phyloP scores from a whole-genome alignment of 2,113 vertebrate species.

The Gila orcuttii region DNA sequence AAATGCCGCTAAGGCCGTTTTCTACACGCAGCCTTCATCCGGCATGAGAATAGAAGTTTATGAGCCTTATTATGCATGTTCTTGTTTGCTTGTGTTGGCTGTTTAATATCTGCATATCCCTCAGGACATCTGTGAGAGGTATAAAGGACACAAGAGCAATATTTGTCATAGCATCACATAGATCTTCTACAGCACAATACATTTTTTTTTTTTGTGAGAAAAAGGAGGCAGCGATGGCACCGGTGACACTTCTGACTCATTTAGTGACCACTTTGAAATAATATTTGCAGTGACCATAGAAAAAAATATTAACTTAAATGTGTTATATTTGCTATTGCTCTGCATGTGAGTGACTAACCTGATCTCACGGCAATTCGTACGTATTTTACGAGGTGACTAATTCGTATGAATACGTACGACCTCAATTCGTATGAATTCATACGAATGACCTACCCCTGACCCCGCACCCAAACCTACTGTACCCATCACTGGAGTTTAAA shows the following conservation, averaged over 20 bases:
- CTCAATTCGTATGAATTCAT: too few relatives aligned
- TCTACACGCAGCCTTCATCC: constrained; percentile 4
- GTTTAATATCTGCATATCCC: constrained; percentile 55
- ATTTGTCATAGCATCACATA: constrained; percentile 35
- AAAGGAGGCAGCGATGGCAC: not conserved
- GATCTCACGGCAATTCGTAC: too few relatives aligned
- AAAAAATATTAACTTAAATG: too few relatives aligned
- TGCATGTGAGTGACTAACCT: too few relatives aligned
- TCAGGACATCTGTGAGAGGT: constrained; percentile 45
- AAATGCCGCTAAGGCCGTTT: constrained; percentile 34
- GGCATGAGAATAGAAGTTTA: constrained; percentile 28
- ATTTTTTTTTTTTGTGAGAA: not conserved
- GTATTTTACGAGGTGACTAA: too few relatives aligned
- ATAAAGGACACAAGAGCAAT: constrained; percentile 49
- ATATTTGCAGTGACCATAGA: too few relatives aligned
- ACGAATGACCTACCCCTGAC: too few relatives aligned
- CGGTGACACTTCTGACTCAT: not conserved
- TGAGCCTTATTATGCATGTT: constrained; percentile 51
- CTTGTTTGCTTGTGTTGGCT: constrained; percentile 37
- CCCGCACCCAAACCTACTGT: too few relatives aligned
- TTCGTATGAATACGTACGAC: too few relatives aligned
- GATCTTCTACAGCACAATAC: not conserved
- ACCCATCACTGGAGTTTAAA: too few relatives aligned
- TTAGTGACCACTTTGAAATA: not conserved
- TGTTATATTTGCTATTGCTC: too few relatives aligned